These are phyloP conservation scores for Boleophthalmus pectinirostris DNA, from an alignment of 2,113 vertebrate genomes.

Conservation along the genomic window DNA sequence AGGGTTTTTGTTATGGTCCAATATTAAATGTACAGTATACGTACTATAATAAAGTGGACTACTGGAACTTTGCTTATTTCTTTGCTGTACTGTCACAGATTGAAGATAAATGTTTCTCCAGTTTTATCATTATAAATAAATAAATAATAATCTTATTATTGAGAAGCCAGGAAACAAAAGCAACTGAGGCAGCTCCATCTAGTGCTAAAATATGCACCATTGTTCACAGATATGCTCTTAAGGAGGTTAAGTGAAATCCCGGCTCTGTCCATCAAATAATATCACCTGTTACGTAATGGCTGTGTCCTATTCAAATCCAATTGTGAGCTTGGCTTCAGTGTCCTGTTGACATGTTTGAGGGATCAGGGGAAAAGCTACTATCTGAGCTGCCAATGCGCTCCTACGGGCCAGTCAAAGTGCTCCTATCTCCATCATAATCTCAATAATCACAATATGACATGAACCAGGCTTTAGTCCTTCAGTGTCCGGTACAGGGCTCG, in stretches of 20 bases:
- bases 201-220: conserved; percentile 23
- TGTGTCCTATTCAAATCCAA: conserved; percentile 46
- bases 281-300: conserved; percentile 44
- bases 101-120: neutral
- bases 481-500: conserved; percentile 26
- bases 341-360: conserved; percentile 44
- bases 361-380: conserved; percentile 56
- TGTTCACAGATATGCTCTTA: conserved; percentile 28
- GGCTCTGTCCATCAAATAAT: conserved; percentile 36
- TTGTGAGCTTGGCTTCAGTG: conserved; percentile 40
- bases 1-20: too few species aligned
- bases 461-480: conserved; percentile 36
- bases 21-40: too few species aligned
- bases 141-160: neutral
- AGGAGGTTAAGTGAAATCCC: conserved; percentile 38
- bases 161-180: neutral
- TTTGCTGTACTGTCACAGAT: neutral
- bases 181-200: conserved; percentile 12
- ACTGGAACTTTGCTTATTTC: neutral
- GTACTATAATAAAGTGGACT: neutral
- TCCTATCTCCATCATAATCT: conserved; percentile 18
- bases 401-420: conserved; percentile 34
- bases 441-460: conserved; percentile 33
- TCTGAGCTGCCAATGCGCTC: conserved; percentile 44
- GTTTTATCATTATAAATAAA: neutral